Evolutionary conservation across 2,888 invertebrate genomes (phyloP), one percentile per base, ranked within the genome.

Genomic region (Epinotia brunnichana): DNA sequence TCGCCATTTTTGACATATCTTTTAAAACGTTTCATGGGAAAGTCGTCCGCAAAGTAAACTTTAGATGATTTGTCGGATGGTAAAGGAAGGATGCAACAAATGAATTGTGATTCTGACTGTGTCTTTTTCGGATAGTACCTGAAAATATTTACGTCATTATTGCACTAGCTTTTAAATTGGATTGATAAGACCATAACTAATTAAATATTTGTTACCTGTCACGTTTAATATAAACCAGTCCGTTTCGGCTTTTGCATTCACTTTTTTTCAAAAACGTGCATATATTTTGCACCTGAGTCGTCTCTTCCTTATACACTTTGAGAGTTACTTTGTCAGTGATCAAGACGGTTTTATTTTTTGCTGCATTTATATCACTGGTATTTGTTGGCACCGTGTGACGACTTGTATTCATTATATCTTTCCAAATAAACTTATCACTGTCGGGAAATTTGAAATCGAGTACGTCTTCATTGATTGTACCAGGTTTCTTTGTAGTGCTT

Each of bases 1-100:
- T 75, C 78, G n/a, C 76, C 77, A 44, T 60, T 77, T 75, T 79
- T 78, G 61, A 56, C 72, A 54, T 86, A 85, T 77, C 86, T 78
- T 78, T 81, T 85, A 69, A 74, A 17, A 41, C 87, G 83, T 60
- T 74, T 54, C n/a, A 59, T 15, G n/a, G 66, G 63, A 39, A 74
- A 56, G 56, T 74, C 11, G 59, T 81, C 83, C 66, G 82, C 82
- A 57, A 85, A 84, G 77, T 78, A 75, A 72, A 83, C 78, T 71
- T 78, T 82, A 4, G 70, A 74, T 19, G 74, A 66, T 15, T 75
- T 77, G 44, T 79, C 73, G 15, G 74, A 75, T 24, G 77, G 73
- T 57, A 85, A 73, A 29, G 90, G 86, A 21, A 89, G 73, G 72
- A 90, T 81, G 64, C 90, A 90, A 74, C 90, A 90, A 73, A 88